These are phyloP conservation scores for Eucriotettix oculatus DNA, from an alignment of 2,888 invertebrate genomes.

Conservation along the genomic window DNA sequence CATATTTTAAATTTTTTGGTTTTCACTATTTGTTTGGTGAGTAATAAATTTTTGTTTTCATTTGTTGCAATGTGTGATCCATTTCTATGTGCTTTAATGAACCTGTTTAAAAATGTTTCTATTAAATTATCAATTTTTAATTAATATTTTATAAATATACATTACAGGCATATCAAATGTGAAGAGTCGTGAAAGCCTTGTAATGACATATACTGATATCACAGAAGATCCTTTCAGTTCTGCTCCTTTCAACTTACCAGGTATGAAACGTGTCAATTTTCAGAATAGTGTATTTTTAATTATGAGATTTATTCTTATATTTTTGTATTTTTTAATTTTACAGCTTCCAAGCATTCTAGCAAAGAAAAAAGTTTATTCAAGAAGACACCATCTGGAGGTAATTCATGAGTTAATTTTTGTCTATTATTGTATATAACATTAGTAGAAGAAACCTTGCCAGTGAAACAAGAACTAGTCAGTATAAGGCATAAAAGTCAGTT, in stretches of 20 bases:
- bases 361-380: slow-evolving; percentile 13
- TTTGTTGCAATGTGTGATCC: neutral
- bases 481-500: too few species aligned
- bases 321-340: slow-evolving; percentile 3
- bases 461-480: too few species aligned
- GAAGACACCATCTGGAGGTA: slow-evolving; percentile 13
- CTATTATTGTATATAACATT: too few species aligned
- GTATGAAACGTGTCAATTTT: slow-evolving; percentile 23
- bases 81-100: neutral
- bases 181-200: slow-evolving; percentile 49
- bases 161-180: slow-evolving; percentile 44
- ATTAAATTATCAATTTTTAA: neutral
- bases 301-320: neutral
- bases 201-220: slow-evolving; percentile 41
- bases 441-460: too few species aligned
- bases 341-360: slow-evolving; percentile 12
- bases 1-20: neutral
- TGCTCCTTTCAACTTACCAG: slow-evolving; percentile 63
- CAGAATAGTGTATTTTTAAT: neutral
- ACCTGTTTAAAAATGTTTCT: neutral
- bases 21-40: neutral
- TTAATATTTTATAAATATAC: slow-evolving; percentile 2
- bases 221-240: slow-evolving; percentile 61
- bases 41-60: neutral
- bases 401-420: slow-evolving; percentile 3